Evolutionary conservation across 2,797 vertebrate species (phyloP), one percentile per base, ranked within the genome.

Genomic region (Fringilla coelebs): DNA sequence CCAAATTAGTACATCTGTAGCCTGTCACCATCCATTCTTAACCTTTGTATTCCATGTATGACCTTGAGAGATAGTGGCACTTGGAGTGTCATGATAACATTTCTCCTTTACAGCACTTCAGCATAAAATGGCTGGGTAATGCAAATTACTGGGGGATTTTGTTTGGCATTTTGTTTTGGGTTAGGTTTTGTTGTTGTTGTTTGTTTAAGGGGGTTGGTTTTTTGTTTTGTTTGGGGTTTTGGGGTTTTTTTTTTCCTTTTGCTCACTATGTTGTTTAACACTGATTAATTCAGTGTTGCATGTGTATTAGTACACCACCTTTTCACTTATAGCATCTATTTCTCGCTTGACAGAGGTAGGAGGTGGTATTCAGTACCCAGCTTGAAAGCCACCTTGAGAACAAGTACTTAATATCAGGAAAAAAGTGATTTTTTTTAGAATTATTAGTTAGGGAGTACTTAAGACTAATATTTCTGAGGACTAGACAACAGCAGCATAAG

Each of bases 1-100:
- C 17, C 11, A 16, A 3, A 52, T 57, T 38, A 65, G 17, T 57
- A 32, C 9, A 22, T 40, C 38, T 85, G 21, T 46, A 72, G 16
- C 32, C 26, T 17, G 43, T 26, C 29, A 20, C 12, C 46, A 5
- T 31, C 31, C 2, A 1, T 45, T 67, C 32, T 67, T 66, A 52
- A 48, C 17, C 38, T 54, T 54, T 72, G 24, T 10, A 22, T 84
- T 83, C 34, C 4, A 1, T 13, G 10, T 31, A 36, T 52, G 49
- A 51, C 10, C 24, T 29, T 57, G 34, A n/a, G 17, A 68, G 25
- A 25, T 20, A 20, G 11, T 68, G 43, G 22, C 26, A 38, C 2
- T 2, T 1, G 1, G 7, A 51, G 7, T 11, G 31, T 72, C 10
- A 3, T 17, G 13, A 11, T 34, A 62, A 49, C 5, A 25, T 68